Evolutionary conservation across 2,888 invertebrate genomes (phyloP), one percentile per base, ranked within the genome.

Genomic region (Mactromeris polynyma): DNA sequence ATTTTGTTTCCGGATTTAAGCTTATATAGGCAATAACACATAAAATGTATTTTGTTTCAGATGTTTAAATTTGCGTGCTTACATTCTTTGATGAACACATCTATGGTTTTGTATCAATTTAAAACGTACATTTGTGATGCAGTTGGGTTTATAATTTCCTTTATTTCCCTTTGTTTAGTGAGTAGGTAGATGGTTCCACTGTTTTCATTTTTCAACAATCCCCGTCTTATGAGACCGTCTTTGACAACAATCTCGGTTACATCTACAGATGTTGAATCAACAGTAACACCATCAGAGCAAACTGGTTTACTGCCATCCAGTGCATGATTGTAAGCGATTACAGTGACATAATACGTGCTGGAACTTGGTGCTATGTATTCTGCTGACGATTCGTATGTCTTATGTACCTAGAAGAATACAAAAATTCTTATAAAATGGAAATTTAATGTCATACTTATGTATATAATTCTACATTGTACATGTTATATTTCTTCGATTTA

Each of bases 251-350:
- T 82, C 77, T 90, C 88, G 0, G 85, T 83, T 19, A 90, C 64
- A n/a, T 79, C 42, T 40, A 94, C 92, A 1, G 83, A 31, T n/a
- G 81, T 78, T 17, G 84, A 85, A 73, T 93, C 93, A n/a, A 95
- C 81, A 0, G 89, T 90, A 11, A 95, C 92, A 26, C 95, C 95
- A 87, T 95, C 94, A 42, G 94, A 94, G 86, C 95, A 95, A 14
- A 94, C 94, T 0, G 94, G 93, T 11, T 85, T 88, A n/a, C 94
- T 94, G 21, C 90, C 90, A 26, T 92, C 93, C 6, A 94, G 79
- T 21, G 94, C 95, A 42, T 91, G 91, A 85, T 95, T 95, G 69
- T 91, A 94, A 6, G 94, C 94, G 14, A 93, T 94, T 2, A 95
- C 94, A 9, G 94, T 94, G 2, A 93, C 85, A 77, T 90, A 92